These are phyloP conservation scores for Sebastes wilsoni DNA, from an alignment of 2,797 vertebrate species.

Conservation along the genomic window DNA sequence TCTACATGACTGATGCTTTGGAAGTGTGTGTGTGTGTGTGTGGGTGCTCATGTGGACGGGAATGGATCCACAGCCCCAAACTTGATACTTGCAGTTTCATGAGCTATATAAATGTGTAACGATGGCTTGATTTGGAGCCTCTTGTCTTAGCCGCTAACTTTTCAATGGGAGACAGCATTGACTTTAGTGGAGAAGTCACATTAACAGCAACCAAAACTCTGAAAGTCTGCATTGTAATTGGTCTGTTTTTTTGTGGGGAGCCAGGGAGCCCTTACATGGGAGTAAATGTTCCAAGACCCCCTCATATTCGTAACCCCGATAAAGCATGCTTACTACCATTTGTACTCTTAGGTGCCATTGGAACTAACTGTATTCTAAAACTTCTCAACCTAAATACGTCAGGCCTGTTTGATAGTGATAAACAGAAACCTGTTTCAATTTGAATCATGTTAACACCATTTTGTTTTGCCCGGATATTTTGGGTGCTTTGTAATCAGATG, in stretches of 20 bases:
- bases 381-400: no score
- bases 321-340: no score
- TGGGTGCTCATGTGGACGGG: not conserved
- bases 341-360: no score
- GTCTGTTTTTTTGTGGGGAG: not conserved
- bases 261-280: no score
- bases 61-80: conserved; percentile 12
- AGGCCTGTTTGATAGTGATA: no score
- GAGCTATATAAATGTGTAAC: conserved; percentile 48
- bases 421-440: no score
- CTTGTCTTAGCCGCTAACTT: not conserved
- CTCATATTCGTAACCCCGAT: no score
- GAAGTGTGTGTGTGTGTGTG: conserved; percentile 7
- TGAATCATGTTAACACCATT: no score
- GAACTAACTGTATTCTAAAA: no score
- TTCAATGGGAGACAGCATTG: not conserved
- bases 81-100: conserved; percentile 46
- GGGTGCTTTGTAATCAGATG: no score
- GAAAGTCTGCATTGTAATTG: not conserved
- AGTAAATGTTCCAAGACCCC: no score
- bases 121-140: conserved; percentile 53
- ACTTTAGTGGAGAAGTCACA: not conserved
- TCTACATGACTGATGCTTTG: conserved; percentile 34
- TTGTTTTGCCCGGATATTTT: no score
- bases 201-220: not conserved